phyloP scores from a whole-genome alignment of 92 coral and sea anemone species.

The Paragorgia papillata region DNA sequence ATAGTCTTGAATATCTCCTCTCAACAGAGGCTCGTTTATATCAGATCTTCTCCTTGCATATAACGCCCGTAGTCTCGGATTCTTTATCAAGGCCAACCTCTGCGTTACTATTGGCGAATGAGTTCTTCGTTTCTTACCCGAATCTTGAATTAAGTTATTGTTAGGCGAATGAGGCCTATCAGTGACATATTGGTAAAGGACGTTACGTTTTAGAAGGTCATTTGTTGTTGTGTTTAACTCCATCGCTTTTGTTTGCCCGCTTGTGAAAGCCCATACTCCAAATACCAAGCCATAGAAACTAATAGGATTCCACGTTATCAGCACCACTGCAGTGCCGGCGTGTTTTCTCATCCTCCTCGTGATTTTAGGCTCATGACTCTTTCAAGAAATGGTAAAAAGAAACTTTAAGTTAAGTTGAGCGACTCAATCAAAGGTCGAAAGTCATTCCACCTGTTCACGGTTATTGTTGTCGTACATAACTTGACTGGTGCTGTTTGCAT shows the following conservation, averaged over 20 bases:
- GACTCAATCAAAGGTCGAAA: not conserved
- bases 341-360: not conserved
- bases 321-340: not conserved
- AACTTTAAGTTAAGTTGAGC: too few relatives aligned
- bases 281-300: not conserved
- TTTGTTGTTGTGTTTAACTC: not conserved
- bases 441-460: slow-evolving; percentile 17
- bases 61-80: not conserved
- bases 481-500: slow-evolving; percentile 35
- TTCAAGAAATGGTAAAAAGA: not conserved
- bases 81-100: slow-evolving; percentile 2
- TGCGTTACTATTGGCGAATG: not conserved
- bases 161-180: not conserved
- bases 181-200: not conserved
- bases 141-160: not conserved
- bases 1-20: slow-evolving; percentile 1
- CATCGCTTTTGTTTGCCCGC: not conserved
- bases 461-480: slow-evolving; percentile 6
- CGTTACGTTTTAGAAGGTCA: not conserved
- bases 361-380: not conserved
- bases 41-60: slow-evolving; percentile 27
- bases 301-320: not conserved
- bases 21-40: slow-evolving; percentile 9
- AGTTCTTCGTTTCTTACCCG: not conserved
- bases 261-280: not conserved